Evolutionary conservation across 2,888 invertebrate species (phyloP), one percentile per base, ranked within the genome.

Genomic region (Lysandra coridon): DNA sequence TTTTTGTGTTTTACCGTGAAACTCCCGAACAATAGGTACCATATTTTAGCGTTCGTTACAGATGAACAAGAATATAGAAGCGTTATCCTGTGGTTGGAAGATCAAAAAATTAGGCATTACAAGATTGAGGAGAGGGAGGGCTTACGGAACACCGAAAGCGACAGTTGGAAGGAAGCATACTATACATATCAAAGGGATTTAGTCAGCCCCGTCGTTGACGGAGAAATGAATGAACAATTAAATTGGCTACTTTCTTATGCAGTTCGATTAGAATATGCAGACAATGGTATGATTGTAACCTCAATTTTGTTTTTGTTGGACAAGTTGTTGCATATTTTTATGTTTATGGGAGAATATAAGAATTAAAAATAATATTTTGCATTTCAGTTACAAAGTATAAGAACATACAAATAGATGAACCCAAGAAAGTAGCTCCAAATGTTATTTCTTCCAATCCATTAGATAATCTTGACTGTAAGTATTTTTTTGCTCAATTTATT

Each of bases 211-310:
- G 92, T 95, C 23, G 87, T 90, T 6, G 94, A 95, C 7, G 93
- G 95, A 0, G 92, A 95, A 4, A 92, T 95, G 10, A 85, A 95
- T 78, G 97, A 98, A 87, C 96, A 98, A 83, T 88, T 98, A 0
- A 98, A 98, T 83, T 99, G 98, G 98, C 89, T 99, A 33, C 88
- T 98, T 0, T 97, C 97, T 0, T 96, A 97, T 87, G 98, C 99
- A 44, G 95, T 98, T 6, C 95, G 97, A 87, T 94, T 98, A 79
- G 98, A 98, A 88, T 98, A 97, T 90, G 96, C 96, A 33, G 98
- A 98, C 87, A 96, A 97, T 90, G 95, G 97, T 97, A 91, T 60
- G 80, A 79, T 40, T 37, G 17, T 44, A 49, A 62, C 30, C 40
- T 49, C 12, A 49, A 49, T 49, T 49, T 49, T 49, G 49, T 49